Evolutionary conservation across 2,888 invertebrate species (phyloP).

Genomic region (Priocnemis perturbator): DNA sequence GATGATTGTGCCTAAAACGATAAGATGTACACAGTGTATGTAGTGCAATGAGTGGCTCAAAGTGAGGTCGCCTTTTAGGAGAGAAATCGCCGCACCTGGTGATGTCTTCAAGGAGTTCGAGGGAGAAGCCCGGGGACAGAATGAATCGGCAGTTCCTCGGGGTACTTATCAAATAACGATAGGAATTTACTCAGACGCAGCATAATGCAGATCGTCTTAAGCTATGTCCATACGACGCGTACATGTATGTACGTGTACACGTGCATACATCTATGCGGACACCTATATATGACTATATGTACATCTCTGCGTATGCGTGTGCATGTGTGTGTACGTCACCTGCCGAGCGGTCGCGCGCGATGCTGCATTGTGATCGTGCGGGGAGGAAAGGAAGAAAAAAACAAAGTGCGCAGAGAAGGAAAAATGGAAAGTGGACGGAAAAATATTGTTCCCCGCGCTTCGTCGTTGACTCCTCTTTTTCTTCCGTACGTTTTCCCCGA

Average conservation of each 20-base stretch:
- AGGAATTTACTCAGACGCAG: slow-evolving; percentile 49
- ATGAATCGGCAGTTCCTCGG: slow-evolving; percentile 92
- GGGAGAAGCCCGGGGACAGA: slow-evolving; percentile 84
- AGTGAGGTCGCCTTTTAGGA: slow-evolving; percentile 65
- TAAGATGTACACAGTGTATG: too few species aligned
- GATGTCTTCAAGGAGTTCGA: slow-evolving; percentile 68
- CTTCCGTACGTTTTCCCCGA: too few species aligned
- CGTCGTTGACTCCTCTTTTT: too few species aligned
- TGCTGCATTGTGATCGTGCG: not conserved
- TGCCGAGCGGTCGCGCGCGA: slow-evolving; percentile 58
- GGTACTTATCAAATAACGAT: slow-evolving; percentile 78
- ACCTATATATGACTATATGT: slow-evolving; percentile 40
- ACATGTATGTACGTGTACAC: slow-evolving; percentile 37
- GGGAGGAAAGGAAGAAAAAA: too few species aligned
- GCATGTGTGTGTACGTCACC: slow-evolving; percentile 66
- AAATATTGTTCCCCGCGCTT: too few species aligned
- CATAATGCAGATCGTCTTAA: slow-evolving; percentile 43
- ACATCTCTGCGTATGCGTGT: slow-evolving; percentile 65
- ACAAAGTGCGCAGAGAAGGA: not conserved
- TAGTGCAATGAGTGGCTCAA: slow-evolving; percentile 33
- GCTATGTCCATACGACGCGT: slow-evolving; percentile 23
- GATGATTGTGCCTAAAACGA: too few species aligned
- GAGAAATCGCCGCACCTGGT: slow-evolving; percentile 67
- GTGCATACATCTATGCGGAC: slow-evolving; percentile 30
- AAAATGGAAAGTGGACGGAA: too few species aligned